phyloP scores from a whole-genome alignment of 1,140 invertebrate genomes.

The Hermetia illucens region DNA sequence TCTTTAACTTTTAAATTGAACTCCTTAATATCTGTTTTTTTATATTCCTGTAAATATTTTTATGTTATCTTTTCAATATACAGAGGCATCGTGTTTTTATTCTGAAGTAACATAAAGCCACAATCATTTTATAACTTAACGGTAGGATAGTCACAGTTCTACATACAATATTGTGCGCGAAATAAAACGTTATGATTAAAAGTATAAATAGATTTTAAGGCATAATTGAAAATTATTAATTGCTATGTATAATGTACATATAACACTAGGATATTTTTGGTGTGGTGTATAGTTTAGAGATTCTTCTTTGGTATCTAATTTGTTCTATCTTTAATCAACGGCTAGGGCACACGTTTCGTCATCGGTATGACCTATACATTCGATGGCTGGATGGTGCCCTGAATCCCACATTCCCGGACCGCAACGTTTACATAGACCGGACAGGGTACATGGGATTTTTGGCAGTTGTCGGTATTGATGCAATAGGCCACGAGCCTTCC shows the following conservation, averaged over 20 bases:
- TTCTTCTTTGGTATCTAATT: not conserved
- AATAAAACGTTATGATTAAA: not conserved
- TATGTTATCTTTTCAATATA: too few species aligned
- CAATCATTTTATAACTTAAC: not conserved
- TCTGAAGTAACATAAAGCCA: not conserved
- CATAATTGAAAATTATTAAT: too few species aligned
- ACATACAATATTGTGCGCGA: not conserved
- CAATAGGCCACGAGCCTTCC: constrained; percentile 81
- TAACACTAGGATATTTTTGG: not conserved
- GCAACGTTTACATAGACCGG: constrained; percentile 71
- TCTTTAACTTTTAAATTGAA: too few species aligned
- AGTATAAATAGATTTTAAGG: too few species aligned
- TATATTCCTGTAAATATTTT: too few species aligned
- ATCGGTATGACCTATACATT: constrained; percentile 42
- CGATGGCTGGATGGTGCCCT: constrained; percentile 62
- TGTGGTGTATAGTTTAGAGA: not conserved
- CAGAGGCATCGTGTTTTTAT: too few species aligned
- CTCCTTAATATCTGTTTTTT: too few species aligned
- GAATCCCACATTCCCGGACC: constrained; percentile 90
- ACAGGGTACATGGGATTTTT: constrained; percentile 76
- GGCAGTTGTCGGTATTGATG: constrained; percentile 76
- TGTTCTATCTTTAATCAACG: constrained; percentile 22
- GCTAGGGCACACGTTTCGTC: constrained; percentile 30
- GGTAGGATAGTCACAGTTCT: not conserved
- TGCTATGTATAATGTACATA: not conserved